These are phyloP conservation scores for Macaria notata DNA, from an alignment of 2,888 invertebrate species.

Conservation along the genomic window DNA sequence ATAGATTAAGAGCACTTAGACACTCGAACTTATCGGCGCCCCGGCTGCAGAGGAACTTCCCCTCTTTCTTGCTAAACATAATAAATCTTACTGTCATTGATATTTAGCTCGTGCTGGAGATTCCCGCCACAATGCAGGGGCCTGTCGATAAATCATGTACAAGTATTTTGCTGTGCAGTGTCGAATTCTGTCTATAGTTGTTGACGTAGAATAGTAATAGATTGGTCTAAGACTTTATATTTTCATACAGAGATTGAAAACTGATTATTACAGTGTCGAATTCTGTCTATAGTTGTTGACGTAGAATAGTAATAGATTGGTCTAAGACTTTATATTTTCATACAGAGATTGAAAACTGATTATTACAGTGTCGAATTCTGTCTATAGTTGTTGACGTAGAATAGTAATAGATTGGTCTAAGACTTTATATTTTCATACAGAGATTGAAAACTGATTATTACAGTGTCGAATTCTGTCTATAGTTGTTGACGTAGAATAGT, in stretches of 20 bases:
- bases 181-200: constrained; percentile 18
- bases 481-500: neutral
- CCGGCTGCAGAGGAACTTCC: constrained; percentile 68
- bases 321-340: no score
- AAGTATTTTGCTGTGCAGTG: constrained; percentile 58
- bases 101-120: constrained; percentile 70
- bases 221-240: no score
- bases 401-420: no score
- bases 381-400: neutral
- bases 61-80: constrained; percentile 65
- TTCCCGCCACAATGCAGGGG: constrained; percentile 48
- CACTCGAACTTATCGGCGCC: constrained; percentile 64
- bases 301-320: no score
- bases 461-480: constrained; percentile 33
- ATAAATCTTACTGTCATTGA: constrained; percentile 79
- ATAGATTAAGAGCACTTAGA: constrained; percentile 68
- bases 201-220: no score
- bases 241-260: no score
- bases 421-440: no score
- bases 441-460: no score
- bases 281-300: constrained; percentile 6
- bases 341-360: no score
- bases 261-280: constrained; percentile 40
- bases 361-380: constrained; percentile 35
- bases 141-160: constrained; percentile 68